Conservation (phyloP, 92 coral and sea anemone genomes). For the Pocillopora grandis region DNA sequence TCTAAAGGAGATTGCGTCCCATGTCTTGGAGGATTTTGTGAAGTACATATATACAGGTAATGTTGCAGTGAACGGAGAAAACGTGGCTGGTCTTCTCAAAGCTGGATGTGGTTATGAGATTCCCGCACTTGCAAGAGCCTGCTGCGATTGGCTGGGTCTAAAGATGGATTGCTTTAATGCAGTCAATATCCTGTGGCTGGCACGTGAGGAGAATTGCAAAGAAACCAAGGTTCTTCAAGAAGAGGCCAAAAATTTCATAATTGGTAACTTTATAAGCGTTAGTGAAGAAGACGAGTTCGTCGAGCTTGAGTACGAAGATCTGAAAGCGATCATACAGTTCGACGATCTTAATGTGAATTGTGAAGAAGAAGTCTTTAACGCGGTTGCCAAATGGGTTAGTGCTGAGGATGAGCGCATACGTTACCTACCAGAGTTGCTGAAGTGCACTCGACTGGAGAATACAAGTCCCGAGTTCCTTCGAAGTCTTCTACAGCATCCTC, state of each 20-base stretch:
- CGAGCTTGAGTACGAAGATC: slow-evolving; percentile 47
- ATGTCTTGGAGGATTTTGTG: slow-evolving; percentile 28
- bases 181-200: slow-evolving; percentile 37
- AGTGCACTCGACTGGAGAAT: slow-evolving; percentile 45
- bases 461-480: slow-evolving; percentile 50
- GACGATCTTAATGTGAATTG: slow-evolving; percentile 40
- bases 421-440: slow-evolving; percentile 38
- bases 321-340: slow-evolving; percentile 42
- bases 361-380: slow-evolving; percentile 65
- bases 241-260: slow-evolving; percentile 31
- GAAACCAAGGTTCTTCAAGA: slow-evolving; percentile 30
- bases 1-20: slow-evolving; percentile 7
- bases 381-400: slow-evolving; percentile 61
- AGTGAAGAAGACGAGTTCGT: slow-evolving; percentile 43
- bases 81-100: slow-evolving; percentile 30
- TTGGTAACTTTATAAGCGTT: slow-evolving; percentile 42
- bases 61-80: slow-evolving; percentile 37
- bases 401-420: slow-evolving; percentile 29
- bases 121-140: slow-evolving; percentile 54
- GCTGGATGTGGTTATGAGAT: slow-evolving; percentile 45
- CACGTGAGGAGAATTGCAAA: slow-evolving; percentile 18
- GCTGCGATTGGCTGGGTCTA: slow-evolving; percentile 56
- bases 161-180: slow-evolving; percentile 36
- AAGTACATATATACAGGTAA: slow-evolving; percentile 68
- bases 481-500: slow-evolving; percentile 37